Evolutionary conservation across 2,888 invertebrate species (phyloP).

Genomic region (Lepidochitona cinerea): DNA sequence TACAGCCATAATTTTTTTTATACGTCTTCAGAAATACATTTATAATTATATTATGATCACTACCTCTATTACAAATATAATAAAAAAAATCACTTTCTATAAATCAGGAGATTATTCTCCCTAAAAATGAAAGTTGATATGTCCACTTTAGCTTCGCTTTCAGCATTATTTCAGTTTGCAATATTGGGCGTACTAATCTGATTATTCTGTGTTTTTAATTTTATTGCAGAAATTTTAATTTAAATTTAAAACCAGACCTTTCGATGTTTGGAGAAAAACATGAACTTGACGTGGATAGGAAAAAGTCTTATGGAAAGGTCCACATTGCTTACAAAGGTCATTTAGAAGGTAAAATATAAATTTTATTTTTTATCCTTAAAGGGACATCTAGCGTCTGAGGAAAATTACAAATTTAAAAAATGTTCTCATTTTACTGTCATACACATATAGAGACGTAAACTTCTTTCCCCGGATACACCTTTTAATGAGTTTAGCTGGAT

Average conservation of each 20-base stretch:
- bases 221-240: conserved; percentile 49
- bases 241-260: conserved; percentile 40
- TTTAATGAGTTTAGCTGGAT: too few relatives aligned
- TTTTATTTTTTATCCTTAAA: neutral
- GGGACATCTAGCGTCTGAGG: too few relatives aligned
- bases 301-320: conserved; percentile 40
- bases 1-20: too few relatives aligned
- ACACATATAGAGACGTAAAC: neutral
- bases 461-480: neutral
- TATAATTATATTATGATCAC: too few relatives aligned
- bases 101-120: too few relatives aligned
- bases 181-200: neutral
- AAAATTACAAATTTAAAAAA: neutral
- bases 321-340: conserved; percentile 55
- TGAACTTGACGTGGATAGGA: conserved; percentile 40
- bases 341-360: neutral
- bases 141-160: too few relatives aligned
- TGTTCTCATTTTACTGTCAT: neutral
- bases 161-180: too few relatives aligned
- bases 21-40: too few relatives aligned
- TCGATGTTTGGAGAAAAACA: conserved; percentile 45
- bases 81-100: too few relatives aligned
- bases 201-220: neutral
- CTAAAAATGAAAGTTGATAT: too few relatives aligned
- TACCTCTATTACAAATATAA: too few relatives aligned